Conservation (phyloP, 2,888 invertebrate genomes). For the Embidobia sp. region DNA sequence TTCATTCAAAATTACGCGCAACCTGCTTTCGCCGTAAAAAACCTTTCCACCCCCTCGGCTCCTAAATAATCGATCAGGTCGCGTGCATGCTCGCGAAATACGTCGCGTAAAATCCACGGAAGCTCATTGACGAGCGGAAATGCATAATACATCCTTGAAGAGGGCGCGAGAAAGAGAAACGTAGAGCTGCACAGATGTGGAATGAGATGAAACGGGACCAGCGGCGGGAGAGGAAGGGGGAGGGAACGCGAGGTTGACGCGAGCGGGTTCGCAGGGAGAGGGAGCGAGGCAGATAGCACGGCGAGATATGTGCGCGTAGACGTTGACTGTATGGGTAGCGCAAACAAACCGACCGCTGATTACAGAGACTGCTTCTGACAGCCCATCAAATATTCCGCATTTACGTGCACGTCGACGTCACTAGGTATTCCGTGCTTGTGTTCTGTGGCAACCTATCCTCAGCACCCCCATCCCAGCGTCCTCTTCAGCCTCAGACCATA, state of each 20-base stretch:
- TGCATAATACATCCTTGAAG: constrained; percentile 53
- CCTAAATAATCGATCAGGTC: constrained; percentile 38
- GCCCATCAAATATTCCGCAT: constrained; percentile 80
- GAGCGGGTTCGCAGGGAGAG: constrained; percentile 26
- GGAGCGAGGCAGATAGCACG: constrained; percentile 54
- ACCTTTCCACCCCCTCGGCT: not conserved
- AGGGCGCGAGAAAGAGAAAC: constrained; percentile 42
- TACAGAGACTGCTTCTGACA: constrained; percentile 81
- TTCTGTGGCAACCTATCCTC: constrained; percentile 66
- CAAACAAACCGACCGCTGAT: constrained; percentile 81
- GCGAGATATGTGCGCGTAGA: constrained; percentile 56
- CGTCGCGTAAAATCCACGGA: constrained; percentile 40
- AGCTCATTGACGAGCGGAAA: constrained; percentile 53
- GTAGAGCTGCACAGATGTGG: constrained; percentile 31
- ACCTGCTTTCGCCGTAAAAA: not conserved
- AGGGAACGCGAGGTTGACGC: constrained; percentile 30
- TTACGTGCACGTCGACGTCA: constrained; percentile 79
- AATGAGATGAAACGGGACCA: constrained; percentile 50
- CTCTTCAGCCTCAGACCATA: constrained; percentile 64
- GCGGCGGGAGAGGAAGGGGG: constrained; percentile 18
- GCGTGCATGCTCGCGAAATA: constrained; percentile 27
- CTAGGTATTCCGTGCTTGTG: constrained; percentile 77
- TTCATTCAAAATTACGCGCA: constrained; percentile 14
- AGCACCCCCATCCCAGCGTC: constrained; percentile 46
- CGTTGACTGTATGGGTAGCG: constrained; percentile 73